phyloP scores from a whole-genome alignment of 2,888 invertebrate species.

The Erynnis tages region DNA sequence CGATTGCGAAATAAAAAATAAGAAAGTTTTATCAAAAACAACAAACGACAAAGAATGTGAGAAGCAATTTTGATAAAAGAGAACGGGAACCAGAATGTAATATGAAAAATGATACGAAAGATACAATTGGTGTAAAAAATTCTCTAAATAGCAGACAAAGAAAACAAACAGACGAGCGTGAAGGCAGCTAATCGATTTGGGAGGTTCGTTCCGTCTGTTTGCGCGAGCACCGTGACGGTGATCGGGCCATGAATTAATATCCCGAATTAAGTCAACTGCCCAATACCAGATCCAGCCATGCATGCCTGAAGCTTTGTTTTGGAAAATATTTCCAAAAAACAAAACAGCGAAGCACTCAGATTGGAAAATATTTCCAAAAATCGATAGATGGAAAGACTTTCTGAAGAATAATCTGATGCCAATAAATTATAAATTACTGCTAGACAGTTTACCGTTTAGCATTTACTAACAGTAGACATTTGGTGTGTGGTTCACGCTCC shows the following conservation, averaged over 20 bases:
- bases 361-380: no score
- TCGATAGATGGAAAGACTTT: no score
- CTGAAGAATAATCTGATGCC: no score
- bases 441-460: no score
- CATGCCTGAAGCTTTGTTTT: neutral
- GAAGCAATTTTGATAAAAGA: no score
- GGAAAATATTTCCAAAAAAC: neutral
- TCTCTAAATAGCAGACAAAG: slow-evolving; percentile 38
- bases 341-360: no score
- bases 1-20: no score
- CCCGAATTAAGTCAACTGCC: slow-evolving; percentile 8
- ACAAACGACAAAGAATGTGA: neutral
- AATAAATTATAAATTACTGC: no score
- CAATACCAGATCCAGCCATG: no score
- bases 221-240: slow-evolving; percentile 39
- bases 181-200: slow-evolving; percentile 42
- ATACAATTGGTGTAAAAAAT: slow-evolving; percentile 37
- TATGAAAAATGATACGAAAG: slow-evolving; percentile 24
- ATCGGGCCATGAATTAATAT: slow-evolving; percentile 31
- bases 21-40: neutral
- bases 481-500: no score
- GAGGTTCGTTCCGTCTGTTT: slow-evolving; percentile 43
- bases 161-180: slow-evolving; percentile 44
- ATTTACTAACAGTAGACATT: no score
- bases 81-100: slow-evolving; percentile 15